A percentile compares a stretch with the other conserved stretches of the same genome.
phyloP scores from a whole-genome alignment of 1,140 invertebrate genomes.

The Drosophila arizonae region DNA sequence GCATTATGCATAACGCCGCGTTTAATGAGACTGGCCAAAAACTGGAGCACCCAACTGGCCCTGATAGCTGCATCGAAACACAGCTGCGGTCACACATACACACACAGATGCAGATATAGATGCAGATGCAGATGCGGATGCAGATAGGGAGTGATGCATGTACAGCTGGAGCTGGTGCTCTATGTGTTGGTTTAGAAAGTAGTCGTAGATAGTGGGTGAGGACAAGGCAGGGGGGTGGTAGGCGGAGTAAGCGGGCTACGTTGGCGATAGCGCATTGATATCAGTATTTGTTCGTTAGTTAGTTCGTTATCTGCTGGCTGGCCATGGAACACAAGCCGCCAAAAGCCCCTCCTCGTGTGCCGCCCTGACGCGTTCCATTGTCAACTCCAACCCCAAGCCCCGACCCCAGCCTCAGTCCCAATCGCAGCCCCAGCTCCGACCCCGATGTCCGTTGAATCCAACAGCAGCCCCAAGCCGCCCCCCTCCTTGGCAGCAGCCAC shows the following conservation, averaged over 20 bases:
- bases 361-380: background rate
- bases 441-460: background rate
- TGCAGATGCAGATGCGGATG: slow-evolving; percentile 3
- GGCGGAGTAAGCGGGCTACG: background rate
- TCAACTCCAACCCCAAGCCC: background rate
- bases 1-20: slow-evolving; percentile 12
- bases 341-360: background rate
- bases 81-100: slow-evolving; percentile 7
- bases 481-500: background rate
- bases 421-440: background rate
- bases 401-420: background rate
- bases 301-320: slow-evolving; percentile 65
- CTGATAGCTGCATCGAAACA: slow-evolving; percentile 4
- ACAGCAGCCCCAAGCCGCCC: background rate
- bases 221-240: no score
- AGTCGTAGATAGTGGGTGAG: background rate
- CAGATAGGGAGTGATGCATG: no score
- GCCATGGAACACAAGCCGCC: slow-evolving; percentile 38
- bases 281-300: slow-evolving; percentile 69
- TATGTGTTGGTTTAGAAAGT: background rate
- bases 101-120: slow-evolving; percentile 2
- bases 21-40: slow-evolving; percentile 11
- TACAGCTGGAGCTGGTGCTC: background rate
- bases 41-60: slow-evolving; percentile 8
- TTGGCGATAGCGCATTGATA: slow-evolving; percentile 54